Percentiles rank a stretch among this genome's conserved stretches.
Evolutionary conservation across 2,888 invertebrate genomes (phyloP).

Genomic region (Pheosia gnoma): DNA sequence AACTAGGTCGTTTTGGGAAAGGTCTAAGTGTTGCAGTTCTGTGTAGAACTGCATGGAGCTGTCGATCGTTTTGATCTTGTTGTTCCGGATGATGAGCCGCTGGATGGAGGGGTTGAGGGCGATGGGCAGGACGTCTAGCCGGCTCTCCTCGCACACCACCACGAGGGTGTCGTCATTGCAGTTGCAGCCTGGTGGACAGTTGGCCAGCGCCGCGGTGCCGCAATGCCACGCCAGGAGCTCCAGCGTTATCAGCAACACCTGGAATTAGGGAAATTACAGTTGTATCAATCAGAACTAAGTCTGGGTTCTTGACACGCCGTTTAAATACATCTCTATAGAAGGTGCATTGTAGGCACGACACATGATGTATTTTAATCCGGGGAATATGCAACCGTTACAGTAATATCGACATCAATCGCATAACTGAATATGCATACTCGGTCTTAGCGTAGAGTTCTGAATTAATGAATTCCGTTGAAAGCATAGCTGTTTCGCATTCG

Average conservation of each 20-base stretch:
- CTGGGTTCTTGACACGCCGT: too few relatives aligned
- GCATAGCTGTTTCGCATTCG: constrained; percentile 30
- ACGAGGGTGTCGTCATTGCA: constrained; percentile 96
- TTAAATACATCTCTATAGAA: not conserved
- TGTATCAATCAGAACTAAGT: not conserved
- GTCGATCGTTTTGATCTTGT: constrained; percentile 94
- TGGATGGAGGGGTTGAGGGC: constrained; percentile 96
- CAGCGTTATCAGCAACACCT: constrained; percentile 71
- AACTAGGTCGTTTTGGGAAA: constrained; percentile 93
- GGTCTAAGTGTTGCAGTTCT: constrained; percentile 92
- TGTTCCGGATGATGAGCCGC: constrained; percentile 92
- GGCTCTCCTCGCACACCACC: constrained; percentile 93
- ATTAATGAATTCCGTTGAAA: constrained; percentile 39
- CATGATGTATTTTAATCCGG: not conserved
- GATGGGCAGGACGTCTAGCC: constrained; percentile 94
- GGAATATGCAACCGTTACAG: constrained; percentile 8
- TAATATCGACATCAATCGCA: constrained; percentile 11
- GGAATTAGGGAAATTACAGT: constrained; percentile 46
- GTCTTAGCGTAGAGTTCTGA: constrained; percentile 21
- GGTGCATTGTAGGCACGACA: not conserved
- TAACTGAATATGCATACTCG: constrained; percentile 22
- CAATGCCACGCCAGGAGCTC: constrained; percentile 67
- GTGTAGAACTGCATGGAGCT: constrained; percentile 95
- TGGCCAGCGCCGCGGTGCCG: constrained; percentile 85
- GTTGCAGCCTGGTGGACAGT: constrained; percentile 94